These are phyloP conservation scores for Leuciscus idus DNA, from an alignment of 2,113 vertebrate species.

Conservation along the genomic window DNA sequence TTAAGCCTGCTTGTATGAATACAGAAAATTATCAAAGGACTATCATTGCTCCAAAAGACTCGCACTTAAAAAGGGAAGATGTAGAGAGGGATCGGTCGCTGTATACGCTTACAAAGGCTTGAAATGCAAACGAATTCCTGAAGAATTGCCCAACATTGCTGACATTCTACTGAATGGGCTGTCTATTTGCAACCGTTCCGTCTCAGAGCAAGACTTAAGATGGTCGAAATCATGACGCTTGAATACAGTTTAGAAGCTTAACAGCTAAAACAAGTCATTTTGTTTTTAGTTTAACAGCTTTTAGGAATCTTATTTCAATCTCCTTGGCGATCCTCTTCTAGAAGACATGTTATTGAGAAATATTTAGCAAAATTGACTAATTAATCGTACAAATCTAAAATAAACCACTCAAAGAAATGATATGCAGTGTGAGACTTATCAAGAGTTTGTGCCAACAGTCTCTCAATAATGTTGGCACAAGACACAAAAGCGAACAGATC, in stretches of 20 bases:
- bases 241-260: conserved; percentile 13
- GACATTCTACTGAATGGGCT: conserved; percentile 45
- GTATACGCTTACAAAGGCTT: conserved; percentile 63
- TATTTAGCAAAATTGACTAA: neutral
- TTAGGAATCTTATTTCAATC: neutral
- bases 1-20: conserved; percentile 73
- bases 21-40: conserved; percentile 71
- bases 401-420: neutral
- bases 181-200: conserved; percentile 24
- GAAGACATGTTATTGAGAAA: neutral
- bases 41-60: conserved; percentile 70
- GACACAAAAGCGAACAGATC: conserved; percentile 49
- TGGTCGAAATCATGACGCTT: conserved; percentile 12
- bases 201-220: conserved; percentile 28
- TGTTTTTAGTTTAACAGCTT: neutral
- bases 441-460: conserved; percentile 30
- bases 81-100: conserved; percentile 67
- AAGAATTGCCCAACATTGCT: conserved; percentile 58
- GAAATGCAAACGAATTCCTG: conserved; percentile 58
- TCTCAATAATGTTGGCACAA: conserved; percentile 29
- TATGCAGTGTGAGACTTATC: neutral
- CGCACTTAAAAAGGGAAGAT: conserved; percentile 68
- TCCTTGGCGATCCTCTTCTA: neutral
- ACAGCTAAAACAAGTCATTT: neutral
- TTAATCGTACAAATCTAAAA: neutral